Evolutionary conservation across 2,113 vertebrate genomes (phyloP).

Genomic region (Thalassoma bifasciatum): DNA sequence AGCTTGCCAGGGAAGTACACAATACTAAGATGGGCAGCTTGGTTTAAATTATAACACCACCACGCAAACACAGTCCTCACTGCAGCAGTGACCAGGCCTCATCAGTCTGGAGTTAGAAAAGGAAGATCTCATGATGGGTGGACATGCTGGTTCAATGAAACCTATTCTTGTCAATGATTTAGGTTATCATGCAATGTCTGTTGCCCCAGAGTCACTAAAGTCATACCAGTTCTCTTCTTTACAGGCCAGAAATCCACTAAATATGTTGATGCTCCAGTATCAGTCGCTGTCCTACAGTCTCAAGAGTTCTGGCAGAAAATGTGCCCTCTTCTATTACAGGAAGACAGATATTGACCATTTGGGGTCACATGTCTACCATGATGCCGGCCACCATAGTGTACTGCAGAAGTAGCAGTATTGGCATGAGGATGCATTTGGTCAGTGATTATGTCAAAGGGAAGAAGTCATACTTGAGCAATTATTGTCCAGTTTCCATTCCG

Average conservation of each 20-base stretch:
- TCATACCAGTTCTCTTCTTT: neutral
- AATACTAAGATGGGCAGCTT: constrained; percentile 16
- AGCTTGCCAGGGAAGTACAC: constrained; percentile 33
- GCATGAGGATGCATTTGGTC: too few species aligned
- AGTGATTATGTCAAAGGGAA: too few species aligned
- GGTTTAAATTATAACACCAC: constrained; percentile 7
- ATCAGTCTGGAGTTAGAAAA: neutral
- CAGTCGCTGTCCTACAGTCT: too few species aligned
- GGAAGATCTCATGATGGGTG: neutral
- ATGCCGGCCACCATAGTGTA: too few species aligned
- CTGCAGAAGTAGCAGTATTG: too few species aligned
- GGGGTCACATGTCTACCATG: too few species aligned
- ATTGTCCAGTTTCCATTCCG: too few species aligned
- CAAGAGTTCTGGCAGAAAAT: neutral
- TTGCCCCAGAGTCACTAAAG: neutral
- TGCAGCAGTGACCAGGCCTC: neutral
- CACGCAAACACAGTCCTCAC: constrained; percentile 4
- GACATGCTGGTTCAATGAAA: neutral
- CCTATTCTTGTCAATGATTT: neutral
- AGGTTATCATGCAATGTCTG: neutral
- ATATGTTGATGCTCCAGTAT: neutral
- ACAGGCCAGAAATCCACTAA: neutral
- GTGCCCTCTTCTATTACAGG: neutral
- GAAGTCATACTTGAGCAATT: too few species aligned
- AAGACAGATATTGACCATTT: too few species aligned